Evolutionary conservation across 1,140 invertebrate species (phyloP).

Genomic region (Ostrea denselamellosa): DNA sequence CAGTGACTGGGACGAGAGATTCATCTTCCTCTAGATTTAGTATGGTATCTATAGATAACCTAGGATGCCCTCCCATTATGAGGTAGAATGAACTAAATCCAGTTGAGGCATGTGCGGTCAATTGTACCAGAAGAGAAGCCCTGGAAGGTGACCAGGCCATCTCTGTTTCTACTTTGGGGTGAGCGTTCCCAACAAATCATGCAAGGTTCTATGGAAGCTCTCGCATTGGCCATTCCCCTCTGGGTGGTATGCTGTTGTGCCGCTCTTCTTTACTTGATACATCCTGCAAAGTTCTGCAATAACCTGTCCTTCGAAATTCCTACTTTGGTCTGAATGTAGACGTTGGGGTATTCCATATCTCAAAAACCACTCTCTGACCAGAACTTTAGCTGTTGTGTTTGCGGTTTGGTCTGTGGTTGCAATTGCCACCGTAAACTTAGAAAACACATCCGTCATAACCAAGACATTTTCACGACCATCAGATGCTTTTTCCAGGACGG

Average conservation of each 20-base stretch:
- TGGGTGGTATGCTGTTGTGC: constrained; percentile 40
- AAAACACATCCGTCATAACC: constrained; percentile 51
- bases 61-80: constrained; percentile 43
- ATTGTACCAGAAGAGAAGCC: constrained; percentile 37
- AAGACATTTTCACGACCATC: constrained; percentile 60
- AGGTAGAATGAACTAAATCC: constrained; percentile 55
- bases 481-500: constrained; percentile 50
- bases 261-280: constrained; percentile 48
- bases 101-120: constrained; percentile 38
- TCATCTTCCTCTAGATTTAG: neutral
- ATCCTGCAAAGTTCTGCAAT: constrained; percentile 50
- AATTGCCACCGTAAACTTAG: constrained; percentile 45
- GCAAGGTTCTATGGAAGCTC: constrained; percentile 33
- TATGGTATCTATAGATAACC: constrained; percentile 36
- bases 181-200: constrained; percentile 20
- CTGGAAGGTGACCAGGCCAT: constrained; percentile 20
- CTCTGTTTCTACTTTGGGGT: constrained; percentile 16
- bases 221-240: constrained; percentile 22
- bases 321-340: constrained; percentile 45
- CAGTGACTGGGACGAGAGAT: neutral
- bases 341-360: constrained; percentile 35
- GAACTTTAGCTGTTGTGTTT: constrained; percentile 38
- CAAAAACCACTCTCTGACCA: constrained; percentile 38
- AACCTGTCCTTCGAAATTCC: constrained; percentile 46
- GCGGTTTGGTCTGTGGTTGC: constrained; percentile 45